Evolutionary conservation across 2,113 vertebrate species (phyloP).

Genomic region (Triplophysa dalaica): DNA sequence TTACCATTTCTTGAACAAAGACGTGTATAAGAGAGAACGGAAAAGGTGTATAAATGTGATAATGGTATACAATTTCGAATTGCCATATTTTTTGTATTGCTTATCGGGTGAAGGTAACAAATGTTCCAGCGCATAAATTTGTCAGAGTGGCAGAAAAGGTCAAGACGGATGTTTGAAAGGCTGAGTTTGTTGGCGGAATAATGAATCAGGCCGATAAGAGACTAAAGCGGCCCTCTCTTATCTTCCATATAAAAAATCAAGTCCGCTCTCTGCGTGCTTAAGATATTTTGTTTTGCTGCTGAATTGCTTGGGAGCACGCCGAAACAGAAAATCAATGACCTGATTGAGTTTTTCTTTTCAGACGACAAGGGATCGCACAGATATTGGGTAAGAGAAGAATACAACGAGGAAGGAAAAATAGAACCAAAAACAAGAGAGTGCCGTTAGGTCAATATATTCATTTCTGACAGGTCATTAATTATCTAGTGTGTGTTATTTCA

Average conservation of each 20-base stretch:
- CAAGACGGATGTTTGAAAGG: conserved; percentile 56
- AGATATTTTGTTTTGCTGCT: conserved; percentile 41
- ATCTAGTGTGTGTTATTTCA: neutral
- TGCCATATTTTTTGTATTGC: conserved; percentile 47
- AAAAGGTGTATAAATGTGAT: neutral
- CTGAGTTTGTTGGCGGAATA: conserved; percentile 42
- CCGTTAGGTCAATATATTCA: conserved; percentile 49
- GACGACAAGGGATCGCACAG: conserved; percentile 33
- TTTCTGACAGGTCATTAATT: conserved; percentile 46
- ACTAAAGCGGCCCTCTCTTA: conserved; percentile 51
- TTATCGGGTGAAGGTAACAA: conserved; percentile 68
- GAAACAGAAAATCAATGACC: conserved; percentile 58
- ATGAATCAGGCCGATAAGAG: conserved; percentile 65
- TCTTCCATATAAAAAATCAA: conserved; percentile 52
- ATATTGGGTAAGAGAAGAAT: conserved; percentile 11
- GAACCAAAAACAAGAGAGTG: neutral
- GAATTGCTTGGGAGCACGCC: conserved; percentile 23
- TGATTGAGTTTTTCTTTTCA: conserved; percentile 52
- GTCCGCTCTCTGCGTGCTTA: conserved; percentile 13
- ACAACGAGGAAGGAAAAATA: neutral
- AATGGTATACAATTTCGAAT: neutral
- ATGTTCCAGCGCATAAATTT: conserved; percentile 60
- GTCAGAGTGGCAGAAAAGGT: conserved; percentile 66
- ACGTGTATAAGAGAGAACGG: neutral
- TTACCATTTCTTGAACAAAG: neutral